Evolutionary conservation across 1,140 invertebrate species (phyloP).

Genomic region (Lamellibrachia luymesi): DNA sequence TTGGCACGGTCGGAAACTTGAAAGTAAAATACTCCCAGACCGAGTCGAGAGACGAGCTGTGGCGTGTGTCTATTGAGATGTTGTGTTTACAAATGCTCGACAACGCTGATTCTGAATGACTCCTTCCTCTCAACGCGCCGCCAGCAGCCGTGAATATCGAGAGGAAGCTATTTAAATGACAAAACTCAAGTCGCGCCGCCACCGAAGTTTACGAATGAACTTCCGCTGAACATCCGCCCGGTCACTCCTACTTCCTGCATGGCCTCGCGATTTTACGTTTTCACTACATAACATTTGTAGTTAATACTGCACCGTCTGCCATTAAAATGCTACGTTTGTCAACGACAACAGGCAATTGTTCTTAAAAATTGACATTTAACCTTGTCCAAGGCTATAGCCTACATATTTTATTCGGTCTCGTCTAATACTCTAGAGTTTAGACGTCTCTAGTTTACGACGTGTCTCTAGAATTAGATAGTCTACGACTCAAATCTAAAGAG

Average conservation of each 20-base stretch:
- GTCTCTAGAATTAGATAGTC: too few relatives aligned
- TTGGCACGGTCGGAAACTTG: too few relatives aligned
- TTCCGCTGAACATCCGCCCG: not conserved
- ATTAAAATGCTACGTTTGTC: not conserved
- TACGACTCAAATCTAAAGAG: too few relatives aligned
- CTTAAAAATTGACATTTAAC: too few relatives aligned
- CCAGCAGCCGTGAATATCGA: not conserved
- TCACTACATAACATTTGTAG: not conserved
- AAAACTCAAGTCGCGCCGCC: not conserved
- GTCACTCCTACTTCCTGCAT: not conserved
- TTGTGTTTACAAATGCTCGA: not conserved
- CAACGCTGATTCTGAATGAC: not conserved
- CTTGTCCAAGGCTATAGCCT: too few relatives aligned
- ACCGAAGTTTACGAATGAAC: not conserved
- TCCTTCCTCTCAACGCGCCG: not conserved
- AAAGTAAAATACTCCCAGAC: not conserved
- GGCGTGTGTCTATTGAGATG: not conserved
- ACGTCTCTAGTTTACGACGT: too few relatives aligned
- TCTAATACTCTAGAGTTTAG: too few relatives aligned
- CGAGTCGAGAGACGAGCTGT: not conserved
- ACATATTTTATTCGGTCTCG: too few relatives aligned
- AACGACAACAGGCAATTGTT: not conserved
- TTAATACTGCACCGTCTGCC: not conserved
- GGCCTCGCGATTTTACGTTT: not conserved
- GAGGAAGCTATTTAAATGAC: not conserved